phyloP scores from a whole-genome alignment of 2,797 vertebrate genomes.

The Anguilla anguilla region DNA sequence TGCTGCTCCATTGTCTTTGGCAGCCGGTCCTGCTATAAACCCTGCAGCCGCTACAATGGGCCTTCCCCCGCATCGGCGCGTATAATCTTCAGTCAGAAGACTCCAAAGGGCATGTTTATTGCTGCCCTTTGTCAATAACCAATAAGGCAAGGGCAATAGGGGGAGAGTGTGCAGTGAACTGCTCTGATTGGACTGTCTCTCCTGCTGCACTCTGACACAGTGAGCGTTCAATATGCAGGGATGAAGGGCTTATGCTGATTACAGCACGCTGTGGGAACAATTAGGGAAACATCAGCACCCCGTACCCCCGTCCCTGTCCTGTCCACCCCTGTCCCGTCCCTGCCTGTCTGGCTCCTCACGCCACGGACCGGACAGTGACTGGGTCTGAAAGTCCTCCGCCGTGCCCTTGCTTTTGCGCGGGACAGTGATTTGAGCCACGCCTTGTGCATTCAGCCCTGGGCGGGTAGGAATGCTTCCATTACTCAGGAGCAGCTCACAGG shows the following conservation, averaged over 20 bases:
- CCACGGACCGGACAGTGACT: background rate
- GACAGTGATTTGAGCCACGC: background rate
- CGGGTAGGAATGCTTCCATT: background rate
- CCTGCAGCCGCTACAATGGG: background rate
- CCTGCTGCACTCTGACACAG: background rate
- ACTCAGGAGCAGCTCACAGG: background rate
- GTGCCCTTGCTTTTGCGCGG: background rate
- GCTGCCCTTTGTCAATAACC: constrained; percentile 15
- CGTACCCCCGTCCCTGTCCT: background rate
- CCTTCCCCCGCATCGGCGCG: background rate
- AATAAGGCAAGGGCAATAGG: background rate
- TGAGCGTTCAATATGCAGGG: background rate
- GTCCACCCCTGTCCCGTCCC: background rate
- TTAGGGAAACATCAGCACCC: background rate
- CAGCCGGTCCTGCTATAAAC: background rate
- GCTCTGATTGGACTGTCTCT: background rate
- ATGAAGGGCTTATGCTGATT: background rate
- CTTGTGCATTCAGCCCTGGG: background rate
- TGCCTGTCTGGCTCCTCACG: background rate
- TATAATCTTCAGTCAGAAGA: background rate
- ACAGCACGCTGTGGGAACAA: background rate
- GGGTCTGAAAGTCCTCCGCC: background rate
- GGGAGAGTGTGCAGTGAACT: background rate
- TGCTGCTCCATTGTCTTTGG: background rate
- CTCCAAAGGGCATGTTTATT: constrained; percentile 21